Evolutionary conservation across 2,888 invertebrate species (phyloP).

Genomic region (Synanthedon andrenaeformis): DNA sequence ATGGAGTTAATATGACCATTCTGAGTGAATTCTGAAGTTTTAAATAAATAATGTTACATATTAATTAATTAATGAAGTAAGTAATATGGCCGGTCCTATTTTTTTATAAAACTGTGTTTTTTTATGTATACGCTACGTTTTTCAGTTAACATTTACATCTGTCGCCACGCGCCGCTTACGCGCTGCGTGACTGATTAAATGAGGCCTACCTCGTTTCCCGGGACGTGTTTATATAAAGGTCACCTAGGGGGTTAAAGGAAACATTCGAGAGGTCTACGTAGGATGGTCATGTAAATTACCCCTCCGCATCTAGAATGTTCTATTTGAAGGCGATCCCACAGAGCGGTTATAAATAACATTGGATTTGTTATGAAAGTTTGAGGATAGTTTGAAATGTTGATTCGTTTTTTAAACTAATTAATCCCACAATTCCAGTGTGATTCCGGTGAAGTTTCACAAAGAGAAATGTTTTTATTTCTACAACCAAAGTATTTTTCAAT

Average conservation of each 20-base stretch:
- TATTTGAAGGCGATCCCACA: constrained; percentile 49
- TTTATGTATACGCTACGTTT: constrained; percentile 39
- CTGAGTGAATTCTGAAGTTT: no score
- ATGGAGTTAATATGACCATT: no score
- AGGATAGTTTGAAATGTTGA: background rate
- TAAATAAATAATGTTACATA: no score
- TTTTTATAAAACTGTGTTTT: no score
- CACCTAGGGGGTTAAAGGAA: constrained; percentile 6
- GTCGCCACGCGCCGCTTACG: constrained; percentile 56
- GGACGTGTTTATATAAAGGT: constrained; percentile 4
- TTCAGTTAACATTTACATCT: constrained; percentile 60
- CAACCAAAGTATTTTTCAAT: no score
- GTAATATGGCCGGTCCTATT: no score
- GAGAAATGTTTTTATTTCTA: no score
- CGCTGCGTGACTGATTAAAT: constrained; percentile 22
- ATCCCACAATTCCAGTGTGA: no score
- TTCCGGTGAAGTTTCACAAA: no score
- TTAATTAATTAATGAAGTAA: no score
- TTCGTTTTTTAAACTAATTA: background rate
- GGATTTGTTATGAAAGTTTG: background rate
- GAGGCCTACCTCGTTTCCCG: constrained; percentile 22
- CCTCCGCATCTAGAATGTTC: constrained; percentile 43
- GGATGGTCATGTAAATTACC: constrained; percentile 25
- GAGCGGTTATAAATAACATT: constrained; percentile 42
- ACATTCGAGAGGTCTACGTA: constrained; percentile 18